These are phyloP conservation scores for Stenopsyche tienmushanensis DNA, from an alignment of 1,140 invertebrate species.

Conservation along the genomic window DNA sequence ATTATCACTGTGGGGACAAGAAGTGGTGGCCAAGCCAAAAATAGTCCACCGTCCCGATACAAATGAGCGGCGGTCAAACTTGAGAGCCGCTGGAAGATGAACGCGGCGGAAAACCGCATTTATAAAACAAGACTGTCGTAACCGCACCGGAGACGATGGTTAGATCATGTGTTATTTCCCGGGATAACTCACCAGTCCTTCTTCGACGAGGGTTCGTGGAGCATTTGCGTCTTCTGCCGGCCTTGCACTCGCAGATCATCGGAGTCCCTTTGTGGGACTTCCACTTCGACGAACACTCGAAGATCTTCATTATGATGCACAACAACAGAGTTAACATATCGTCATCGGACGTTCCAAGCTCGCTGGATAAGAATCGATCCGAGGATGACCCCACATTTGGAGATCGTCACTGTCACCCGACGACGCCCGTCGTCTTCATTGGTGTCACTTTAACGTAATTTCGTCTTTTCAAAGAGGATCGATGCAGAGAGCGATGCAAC, in stretches of 20 bases:
- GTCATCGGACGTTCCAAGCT: neutral
- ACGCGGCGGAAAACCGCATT: neutral
- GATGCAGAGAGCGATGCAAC: neutral
- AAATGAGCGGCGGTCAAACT: too few relatives aligned
- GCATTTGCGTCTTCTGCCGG: slow-evolving; percentile 26
- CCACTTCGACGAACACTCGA: slow-evolving; percentile 36
- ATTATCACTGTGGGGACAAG: too few relatives aligned
- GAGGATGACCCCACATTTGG: neutral
- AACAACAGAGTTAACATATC: slow-evolving; percentile 37
- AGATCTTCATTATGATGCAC: slow-evolving; percentile 39
- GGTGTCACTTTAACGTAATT: too few relatives aligned
- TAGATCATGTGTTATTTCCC: neutral
- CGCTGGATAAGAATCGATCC: neutral
- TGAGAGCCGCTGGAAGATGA: too few relatives aligned
- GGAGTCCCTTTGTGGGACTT: slow-evolving; percentile 12
- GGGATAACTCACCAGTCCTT: slow-evolving; percentile 9
- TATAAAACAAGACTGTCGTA: neutral
- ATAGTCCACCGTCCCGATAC: too few relatives aligned
- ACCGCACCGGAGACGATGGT: neutral
- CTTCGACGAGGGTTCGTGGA: slow-evolving; percentile 16
- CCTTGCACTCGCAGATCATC: slow-evolving; percentile 28
- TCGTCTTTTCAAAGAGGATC: too few relatives aligned
- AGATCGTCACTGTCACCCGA: neutral
- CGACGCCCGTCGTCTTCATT: too few relatives aligned
- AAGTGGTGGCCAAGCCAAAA: too few relatives aligned